These are phyloP conservation scores for Heloderma charlesbogerti DNA, from an alignment of 2,113 vertebrate genomes.

Conservation along the genomic window DNA sequence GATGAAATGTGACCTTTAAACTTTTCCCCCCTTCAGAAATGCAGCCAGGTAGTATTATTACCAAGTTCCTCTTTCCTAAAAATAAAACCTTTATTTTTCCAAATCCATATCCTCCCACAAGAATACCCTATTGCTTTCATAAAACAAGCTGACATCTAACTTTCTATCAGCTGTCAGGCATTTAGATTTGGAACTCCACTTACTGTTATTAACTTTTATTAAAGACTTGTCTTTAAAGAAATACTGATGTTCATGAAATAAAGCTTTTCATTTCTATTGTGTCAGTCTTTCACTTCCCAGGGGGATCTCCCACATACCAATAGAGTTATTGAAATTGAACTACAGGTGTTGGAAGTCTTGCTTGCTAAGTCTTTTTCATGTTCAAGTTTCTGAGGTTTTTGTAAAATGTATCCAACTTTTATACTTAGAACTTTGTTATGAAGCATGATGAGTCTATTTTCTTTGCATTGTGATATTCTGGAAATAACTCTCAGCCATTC, in stretches of 20 bases:
- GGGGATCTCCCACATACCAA: neutral
- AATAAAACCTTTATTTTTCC: slow-evolving; percentile 31
- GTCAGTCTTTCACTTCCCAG: slow-evolving; percentile 16
- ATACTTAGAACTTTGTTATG: neutral
- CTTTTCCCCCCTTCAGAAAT: slow-evolving; percentile 8
- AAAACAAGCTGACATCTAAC: slow-evolving; percentile 18
- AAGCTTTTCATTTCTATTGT: slow-evolving; percentile 29
- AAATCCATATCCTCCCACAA: neutral
- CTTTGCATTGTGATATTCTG: neutral
- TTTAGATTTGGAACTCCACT: slow-evolving; percentile 25
- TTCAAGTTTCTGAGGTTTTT: neutral
- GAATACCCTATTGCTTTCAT: slow-evolving; percentile 17
- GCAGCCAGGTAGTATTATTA: slow-evolving; percentile 2
- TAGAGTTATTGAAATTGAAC: slow-evolving; percentile 24
- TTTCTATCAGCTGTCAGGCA: slow-evolving; percentile 28
- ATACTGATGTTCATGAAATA: slow-evolving; percentile 39
- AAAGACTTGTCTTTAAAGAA: slow-evolving; percentile 27
- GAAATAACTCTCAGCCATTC: neutral
- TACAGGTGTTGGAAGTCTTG: slow-evolving; percentile 20
- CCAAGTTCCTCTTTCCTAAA: slow-evolving; percentile 17
- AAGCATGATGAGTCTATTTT: neutral
- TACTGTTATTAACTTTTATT: slow-evolving; percentile 39
- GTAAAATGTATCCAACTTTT: neutral
- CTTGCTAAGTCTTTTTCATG: slow-evolving; percentile 23
- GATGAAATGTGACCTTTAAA: slow-evolving; percentile 22